These are phyloP conservation scores for Poecilia gillii DNA, from an alignment of 2,797 vertebrate species.

Conservation along the genomic window DNA sequence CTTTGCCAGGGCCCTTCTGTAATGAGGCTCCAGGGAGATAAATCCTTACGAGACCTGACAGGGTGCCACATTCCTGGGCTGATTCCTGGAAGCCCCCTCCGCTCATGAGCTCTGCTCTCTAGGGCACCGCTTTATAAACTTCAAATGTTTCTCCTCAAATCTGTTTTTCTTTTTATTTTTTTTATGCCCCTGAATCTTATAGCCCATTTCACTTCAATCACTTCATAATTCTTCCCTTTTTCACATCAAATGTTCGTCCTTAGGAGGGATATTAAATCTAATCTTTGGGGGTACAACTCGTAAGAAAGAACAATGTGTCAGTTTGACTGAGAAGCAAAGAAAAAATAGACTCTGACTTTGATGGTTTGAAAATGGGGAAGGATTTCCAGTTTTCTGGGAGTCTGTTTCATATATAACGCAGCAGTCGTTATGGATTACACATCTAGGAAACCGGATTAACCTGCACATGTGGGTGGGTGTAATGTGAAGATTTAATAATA, in stretches of 20 bases:
- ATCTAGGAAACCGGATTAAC: not conserved
- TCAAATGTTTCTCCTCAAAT: conserved; percentile 54
- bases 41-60: conserved; percentile 79
- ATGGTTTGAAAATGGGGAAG: not conserved
- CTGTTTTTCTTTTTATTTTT: not conserved
- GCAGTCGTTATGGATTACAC: not conserved
- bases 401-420: not conserved
- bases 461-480: not conserved
- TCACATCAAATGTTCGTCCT: conserved; percentile 17
- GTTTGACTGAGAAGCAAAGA: not conserved
- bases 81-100: conserved; percentile 62
- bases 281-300: not conserved
- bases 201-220: conserved; percentile 35
- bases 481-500: not conserved
- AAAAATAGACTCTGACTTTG: not conserved
- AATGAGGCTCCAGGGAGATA: conserved; percentile 76
- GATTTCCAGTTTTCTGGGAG: not conserved
- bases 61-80: conserved; percentile 75
- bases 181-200: conserved; percentile 7
- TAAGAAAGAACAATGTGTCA: not conserved
- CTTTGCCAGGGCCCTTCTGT: conserved; percentile 62
- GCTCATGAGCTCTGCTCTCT: conserved; percentile 47
- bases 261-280: conserved; percentile 1
- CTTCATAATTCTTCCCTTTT: conserved; percentile 29
- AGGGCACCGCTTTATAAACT: conserved; percentile 57